Evolutionary conservation across 2,888 invertebrate species (phyloP).

Genomic region (Mystacides longicornis): DNA sequence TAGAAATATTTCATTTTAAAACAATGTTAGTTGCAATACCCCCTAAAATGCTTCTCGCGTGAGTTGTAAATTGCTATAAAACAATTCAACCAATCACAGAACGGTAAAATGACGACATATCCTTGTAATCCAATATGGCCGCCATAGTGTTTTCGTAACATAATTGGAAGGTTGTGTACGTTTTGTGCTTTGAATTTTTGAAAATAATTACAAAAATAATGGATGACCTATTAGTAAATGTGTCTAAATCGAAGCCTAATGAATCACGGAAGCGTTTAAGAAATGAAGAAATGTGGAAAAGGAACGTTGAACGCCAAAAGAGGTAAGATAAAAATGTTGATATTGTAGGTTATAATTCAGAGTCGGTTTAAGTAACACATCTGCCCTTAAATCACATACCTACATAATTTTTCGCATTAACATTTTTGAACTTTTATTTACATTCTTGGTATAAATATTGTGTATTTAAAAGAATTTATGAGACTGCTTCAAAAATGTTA

Average conservation of each 20-base stretch:
- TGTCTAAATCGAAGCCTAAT: constrained; percentile 4
- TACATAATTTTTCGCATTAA: background rate
- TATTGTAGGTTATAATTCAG: constrained; percentile 3
- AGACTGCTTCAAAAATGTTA: background rate
- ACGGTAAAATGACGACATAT: background rate
- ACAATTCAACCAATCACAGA: background rate
- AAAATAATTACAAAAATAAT: background rate
- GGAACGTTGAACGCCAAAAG: background rate
- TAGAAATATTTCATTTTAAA: background rate
- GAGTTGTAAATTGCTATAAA: background rate
- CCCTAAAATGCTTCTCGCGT: background rate
- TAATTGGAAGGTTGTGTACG: background rate
- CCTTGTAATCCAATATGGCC: background rate
- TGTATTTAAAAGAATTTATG: background rate
- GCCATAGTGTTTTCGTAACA: background rate
- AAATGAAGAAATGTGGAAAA: constrained; percentile 1
- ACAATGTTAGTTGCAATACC: background rate
- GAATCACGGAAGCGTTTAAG: background rate
- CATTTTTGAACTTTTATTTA: background rate
- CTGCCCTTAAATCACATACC: background rate
- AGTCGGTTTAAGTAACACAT: background rate
- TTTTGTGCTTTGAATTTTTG: background rate
- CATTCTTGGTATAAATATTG: background rate
- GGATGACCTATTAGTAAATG: background rate
- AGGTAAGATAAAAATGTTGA: constrained; percentile 4